These are phyloP conservation scores for Crypturellus undulatus DNA, from an alignment of 2,113 vertebrate species.

Conservation along the genomic window DNA sequence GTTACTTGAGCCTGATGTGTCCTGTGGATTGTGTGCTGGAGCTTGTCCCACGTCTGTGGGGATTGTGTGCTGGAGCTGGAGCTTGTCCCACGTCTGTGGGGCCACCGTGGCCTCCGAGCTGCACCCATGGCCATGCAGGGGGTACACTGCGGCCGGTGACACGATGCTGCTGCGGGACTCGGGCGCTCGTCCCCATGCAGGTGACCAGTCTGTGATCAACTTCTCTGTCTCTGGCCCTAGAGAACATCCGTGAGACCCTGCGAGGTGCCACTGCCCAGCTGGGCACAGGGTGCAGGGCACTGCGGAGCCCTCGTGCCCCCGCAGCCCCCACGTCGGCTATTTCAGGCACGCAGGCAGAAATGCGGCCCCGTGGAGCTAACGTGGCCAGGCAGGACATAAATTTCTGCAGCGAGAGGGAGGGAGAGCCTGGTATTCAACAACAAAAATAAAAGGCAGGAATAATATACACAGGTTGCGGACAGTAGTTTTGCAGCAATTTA, in stretches of 20 bases:
- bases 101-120: background rate
- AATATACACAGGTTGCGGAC: background rate
- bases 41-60: background rate
- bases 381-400: background rate
- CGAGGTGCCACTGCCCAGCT: background rate
- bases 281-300: fast-evolving
- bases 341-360: background rate
- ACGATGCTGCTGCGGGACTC: background rate
- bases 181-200: too few relatives aligned
- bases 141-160: background rate
- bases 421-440: background rate
- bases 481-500: background rate
- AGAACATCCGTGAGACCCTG: background rate
- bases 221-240: background rate
- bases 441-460: background rate
- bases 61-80: background rate
- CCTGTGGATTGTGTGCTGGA: background rate
- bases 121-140: background rate
- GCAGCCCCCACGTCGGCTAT: background rate
- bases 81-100: background rate
- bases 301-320: background rate
- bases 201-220: background rate
- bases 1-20: background rate
- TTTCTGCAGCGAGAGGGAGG: background rate
- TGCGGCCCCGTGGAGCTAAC: background rate